Base-by-base conservation (phyloP, 2,113 vertebrate genomes). In the Pelobates fuscus region DNA sequence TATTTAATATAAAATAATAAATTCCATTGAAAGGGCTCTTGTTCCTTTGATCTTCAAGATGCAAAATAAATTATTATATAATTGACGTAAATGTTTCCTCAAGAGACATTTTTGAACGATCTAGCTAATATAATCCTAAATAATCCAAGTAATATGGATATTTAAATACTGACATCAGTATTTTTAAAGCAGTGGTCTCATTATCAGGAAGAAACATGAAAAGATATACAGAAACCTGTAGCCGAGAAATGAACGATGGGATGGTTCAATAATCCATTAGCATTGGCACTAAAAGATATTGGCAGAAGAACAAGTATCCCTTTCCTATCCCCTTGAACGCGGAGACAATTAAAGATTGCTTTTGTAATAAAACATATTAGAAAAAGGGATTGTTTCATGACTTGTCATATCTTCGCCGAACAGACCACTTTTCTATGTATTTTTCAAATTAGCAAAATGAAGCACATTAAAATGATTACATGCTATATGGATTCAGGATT, bases 391-490 rank as follows among this genome's bases (percentile, higher is more conserved):
- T 86, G 77, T 88, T 87, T 85, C 79, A 82, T 75, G 80, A 83
- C 80, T 82, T 88, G 81, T 88, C 86, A 82, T 89, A 89, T 89
- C 87, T 87, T 58, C 79, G 37, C 78, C 65, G 81, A 70, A 78
- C 87, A 86, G 87, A 70, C 83, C 81, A 78, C 74, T 82, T 87
- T 79, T 81, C 81, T 79, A 81, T 80, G 71, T 85, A 69, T 78
- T 87, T 87, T 87, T 81, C 82, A 83, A 88, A 84, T 85, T 82
- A 85, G 62, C 2, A 3, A 80, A 81, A 82, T 0, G 20, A 86
- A 85, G 81, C 84, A 83, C 86, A 85, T 83, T 87, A 85, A 89
- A 88, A 82, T 86, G 81, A 86, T 86, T 87, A 87, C 83, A 80
- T 82, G 82, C 79, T 84, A 15, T 82, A 79, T 81, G 84, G 80